Evolutionary conservation across 2,113 vertebrate species (phyloP).

Genomic region (Lonchura striata): DNA sequence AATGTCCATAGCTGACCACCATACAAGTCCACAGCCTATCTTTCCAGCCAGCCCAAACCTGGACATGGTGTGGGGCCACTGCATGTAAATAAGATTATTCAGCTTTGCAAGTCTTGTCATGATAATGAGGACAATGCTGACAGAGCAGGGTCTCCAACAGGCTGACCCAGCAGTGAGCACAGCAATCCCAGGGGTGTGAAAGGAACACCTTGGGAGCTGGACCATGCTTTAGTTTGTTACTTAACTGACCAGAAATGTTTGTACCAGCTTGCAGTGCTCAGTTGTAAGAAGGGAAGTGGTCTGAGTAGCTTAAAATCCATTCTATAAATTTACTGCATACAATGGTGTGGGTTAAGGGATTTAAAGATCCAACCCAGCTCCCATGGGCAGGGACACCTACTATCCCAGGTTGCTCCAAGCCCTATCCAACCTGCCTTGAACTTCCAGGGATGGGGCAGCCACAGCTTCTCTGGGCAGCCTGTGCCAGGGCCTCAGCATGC

Average conservation of each 20-base stretch:
- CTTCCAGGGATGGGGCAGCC: neutral
- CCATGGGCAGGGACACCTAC: neutral
- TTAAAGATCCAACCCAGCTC: neutral
- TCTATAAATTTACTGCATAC: neutral
- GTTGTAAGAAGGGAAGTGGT: neutral
- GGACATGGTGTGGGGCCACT: neutral
- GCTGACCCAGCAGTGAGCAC: neutral
- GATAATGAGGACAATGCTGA: neutral
- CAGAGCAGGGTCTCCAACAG: neutral
- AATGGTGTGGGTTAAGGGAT: neutral
- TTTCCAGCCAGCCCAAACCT: neutral
- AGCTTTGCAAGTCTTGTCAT: neutral
- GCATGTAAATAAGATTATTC: neutral
- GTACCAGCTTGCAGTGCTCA: neutral
- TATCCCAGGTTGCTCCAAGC: neutral
- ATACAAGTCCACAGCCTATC: neutral
- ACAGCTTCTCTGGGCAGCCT: neutral
- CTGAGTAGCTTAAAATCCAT: neutral
- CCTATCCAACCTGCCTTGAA: accelerated
- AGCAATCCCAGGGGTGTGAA: neutral
- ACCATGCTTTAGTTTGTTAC: neutral
- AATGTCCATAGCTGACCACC: neutral
- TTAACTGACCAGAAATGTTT: neutral
- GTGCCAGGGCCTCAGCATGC: neutral
- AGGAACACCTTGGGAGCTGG: neutral